Percentiles rank a stretch among this genome's conserved stretches.
Evolutionary conservation across 2,797 vertebrate genomes (phyloP).

Genomic region (Aphelocoma californica): DNA sequence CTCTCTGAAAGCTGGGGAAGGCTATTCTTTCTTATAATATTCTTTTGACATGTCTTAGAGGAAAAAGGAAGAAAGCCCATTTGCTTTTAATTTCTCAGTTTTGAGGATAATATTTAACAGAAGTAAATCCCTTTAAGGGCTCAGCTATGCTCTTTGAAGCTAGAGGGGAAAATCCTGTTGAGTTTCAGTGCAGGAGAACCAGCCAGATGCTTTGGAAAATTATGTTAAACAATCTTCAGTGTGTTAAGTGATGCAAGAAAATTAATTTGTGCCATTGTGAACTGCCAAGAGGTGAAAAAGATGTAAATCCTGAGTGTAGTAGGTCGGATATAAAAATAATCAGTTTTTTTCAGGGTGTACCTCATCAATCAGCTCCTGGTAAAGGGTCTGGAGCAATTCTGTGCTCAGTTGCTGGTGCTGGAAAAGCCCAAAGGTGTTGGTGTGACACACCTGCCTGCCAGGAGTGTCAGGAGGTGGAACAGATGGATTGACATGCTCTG

Average conservation of each 20-base stretch:
- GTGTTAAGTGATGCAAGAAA: not conserved
- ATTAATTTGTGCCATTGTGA: not conserved
- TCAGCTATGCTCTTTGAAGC: slow-evolving; percentile 43
- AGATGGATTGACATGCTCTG: not conserved
- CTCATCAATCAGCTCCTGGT: not conserved
- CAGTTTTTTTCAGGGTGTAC: not conserved
- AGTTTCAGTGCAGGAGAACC: slow-evolving; percentile 4
- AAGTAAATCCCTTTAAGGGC: slow-evolving; percentile 57
- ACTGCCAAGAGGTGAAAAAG: not conserved
- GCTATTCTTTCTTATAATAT: not conserved
- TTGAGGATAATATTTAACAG: slow-evolving; percentile 57
- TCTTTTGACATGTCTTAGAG: slow-evolving; percentile 34
- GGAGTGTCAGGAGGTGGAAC: not conserved
- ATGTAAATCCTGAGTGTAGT: not conserved
- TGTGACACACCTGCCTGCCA: not conserved
- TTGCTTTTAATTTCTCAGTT: slow-evolving; percentile 45
- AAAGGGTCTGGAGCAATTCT: not conserved
- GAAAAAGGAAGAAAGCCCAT: slow-evolving; percentile 28
- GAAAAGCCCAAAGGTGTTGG: not conserved
- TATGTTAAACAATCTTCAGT: not conserved
- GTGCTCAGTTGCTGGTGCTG: not conserved
- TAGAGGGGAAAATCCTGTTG: not conserved
- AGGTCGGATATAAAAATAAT: not conserved
- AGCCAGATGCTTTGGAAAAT: not conserved
- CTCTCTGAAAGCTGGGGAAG: not conserved